Percentiles rank a stretch among this genome's conserved stretches.
Evolutionary conservation across 1,140 invertebrate genomes (phyloP).

Genomic region (Penaeus indicus): DNA sequence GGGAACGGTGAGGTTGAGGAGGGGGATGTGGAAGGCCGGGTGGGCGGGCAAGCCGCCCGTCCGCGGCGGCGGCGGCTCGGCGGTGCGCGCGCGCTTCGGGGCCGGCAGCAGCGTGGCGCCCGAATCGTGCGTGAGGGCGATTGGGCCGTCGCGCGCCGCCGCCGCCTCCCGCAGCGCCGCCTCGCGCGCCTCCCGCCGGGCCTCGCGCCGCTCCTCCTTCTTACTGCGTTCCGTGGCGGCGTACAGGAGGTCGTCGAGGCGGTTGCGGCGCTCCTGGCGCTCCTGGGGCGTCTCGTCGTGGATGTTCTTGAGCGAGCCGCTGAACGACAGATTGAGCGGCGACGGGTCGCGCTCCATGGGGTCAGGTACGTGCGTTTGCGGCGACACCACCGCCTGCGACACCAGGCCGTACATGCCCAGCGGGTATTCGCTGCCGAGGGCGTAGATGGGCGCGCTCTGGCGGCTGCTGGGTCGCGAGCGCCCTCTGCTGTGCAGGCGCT

Average conservation of each 20-base stretch:
- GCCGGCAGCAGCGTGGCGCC: background rate
- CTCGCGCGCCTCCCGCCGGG: slow-evolving; percentile 53
- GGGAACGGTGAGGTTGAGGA: slow-evolving; percentile 49
- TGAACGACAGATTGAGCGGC: slow-evolving; percentile 59
- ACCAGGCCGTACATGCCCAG: slow-evolving; percentile 54
- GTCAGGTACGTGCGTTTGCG: slow-evolving; percentile 52
- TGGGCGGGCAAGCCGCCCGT: too few relatives aligned
- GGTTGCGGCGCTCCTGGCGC: slow-evolving; percentile 56
- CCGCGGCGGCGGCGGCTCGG: too few relatives aligned
- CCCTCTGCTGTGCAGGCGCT: slow-evolving; percentile 36
- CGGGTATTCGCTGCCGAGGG: slow-evolving; percentile 44
- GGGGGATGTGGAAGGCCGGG: slow-evolving; percentile 45
- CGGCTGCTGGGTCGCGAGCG: slow-evolving; percentile 39
- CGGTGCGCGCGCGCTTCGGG: too few relatives aligned
- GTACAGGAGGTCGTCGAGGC: slow-evolving; percentile 55
- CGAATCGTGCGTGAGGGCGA: background rate
- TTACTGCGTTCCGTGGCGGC: slow-evolving; percentile 60
- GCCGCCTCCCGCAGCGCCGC: slow-evolving; percentile 56
- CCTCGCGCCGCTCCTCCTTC: slow-evolving; percentile 58
- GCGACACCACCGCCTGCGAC: slow-evolving; percentile 42
- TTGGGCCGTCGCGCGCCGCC: slow-evolving; percentile 33
- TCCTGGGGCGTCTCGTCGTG: slow-evolving; percentile 62
- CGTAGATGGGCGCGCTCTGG: slow-evolving; percentile 47
- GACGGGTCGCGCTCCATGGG: slow-evolving; percentile 55
- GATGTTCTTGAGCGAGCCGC: slow-evolving; percentile 49